Conservation (phyloP, 2,113 vertebrate species). For the Pollachius pollachius region DNA sequence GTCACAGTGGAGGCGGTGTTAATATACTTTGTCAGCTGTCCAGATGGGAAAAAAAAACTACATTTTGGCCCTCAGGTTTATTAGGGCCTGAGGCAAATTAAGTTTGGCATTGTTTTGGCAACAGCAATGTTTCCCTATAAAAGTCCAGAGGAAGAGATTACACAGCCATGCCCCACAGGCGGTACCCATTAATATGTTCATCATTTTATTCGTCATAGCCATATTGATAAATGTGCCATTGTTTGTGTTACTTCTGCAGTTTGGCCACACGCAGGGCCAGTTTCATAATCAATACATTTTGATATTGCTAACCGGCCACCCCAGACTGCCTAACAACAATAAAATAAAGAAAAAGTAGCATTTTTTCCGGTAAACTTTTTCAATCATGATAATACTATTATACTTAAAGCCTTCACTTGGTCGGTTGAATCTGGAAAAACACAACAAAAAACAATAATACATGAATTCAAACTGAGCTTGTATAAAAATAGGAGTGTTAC, state of each 20-base stretch:
- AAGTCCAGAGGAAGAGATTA: constrained; percentile 43
- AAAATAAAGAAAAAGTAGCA: no score
- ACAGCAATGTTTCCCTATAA: constrained; percentile 13
- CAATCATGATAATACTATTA: no score
- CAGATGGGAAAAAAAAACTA: constrained; percentile 40
- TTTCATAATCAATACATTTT: constrained; percentile 37
- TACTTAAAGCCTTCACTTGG: no score
- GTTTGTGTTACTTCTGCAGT: constrained; percentile 15
- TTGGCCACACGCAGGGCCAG: constrained; percentile 25
- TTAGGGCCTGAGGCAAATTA: constrained; percentile 3
- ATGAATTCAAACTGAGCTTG: no score
- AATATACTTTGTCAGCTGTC: constrained; percentile 51
- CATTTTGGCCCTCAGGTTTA: constrained; percentile 27
- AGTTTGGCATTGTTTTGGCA: constrained; percentile 29
- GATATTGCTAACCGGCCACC: constrained; percentile 8
- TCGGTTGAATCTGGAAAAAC: no score
- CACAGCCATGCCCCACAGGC: constrained; percentile 17
- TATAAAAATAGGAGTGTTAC: no score
- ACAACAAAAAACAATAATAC: no score
- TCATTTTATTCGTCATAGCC: constrained; percentile 13
- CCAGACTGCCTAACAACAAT: no score
- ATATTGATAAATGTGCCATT: constrained; percentile 49
- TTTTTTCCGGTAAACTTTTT: no score
- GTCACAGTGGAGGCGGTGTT: constrained; percentile 39
- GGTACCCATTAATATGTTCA: constrained; percentile 24